These are phyloP conservation scores for Drosophila aldrichi DNA, from an alignment of 2,888 invertebrate genomes.

Conservation along the genomic window DNA sequence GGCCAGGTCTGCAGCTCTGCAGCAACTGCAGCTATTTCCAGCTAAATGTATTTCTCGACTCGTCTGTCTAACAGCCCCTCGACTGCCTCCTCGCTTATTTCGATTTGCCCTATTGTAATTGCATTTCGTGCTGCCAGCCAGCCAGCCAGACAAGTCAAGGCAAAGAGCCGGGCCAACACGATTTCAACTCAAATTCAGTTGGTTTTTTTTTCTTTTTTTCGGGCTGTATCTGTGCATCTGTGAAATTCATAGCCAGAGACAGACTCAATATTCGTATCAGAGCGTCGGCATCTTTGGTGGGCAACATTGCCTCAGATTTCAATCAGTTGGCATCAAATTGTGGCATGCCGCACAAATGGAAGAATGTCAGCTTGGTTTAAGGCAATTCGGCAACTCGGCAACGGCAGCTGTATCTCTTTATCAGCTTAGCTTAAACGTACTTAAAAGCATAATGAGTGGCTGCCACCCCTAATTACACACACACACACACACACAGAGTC, in stretches of 20 bases:
- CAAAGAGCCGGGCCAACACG: constrained; percentile 51
- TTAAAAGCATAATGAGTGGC: constrained; percentile 38
- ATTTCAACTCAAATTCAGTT: constrained; percentile 61
- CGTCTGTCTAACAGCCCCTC: constrained; percentile 3
- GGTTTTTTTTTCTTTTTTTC: background rate
- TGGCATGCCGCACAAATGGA: constrained; percentile 48
- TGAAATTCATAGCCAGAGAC: constrained; percentile 27
- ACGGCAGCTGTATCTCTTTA: constrained; percentile 28
- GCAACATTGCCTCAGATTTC: constrained; percentile 57
- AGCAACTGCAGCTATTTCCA: constrained; percentile 41
- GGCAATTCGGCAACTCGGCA: background rate
- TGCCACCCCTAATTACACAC: constrained; percentile 61
- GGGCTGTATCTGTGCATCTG: constrained; percentile 14
- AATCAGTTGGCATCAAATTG: constrained; percentile 66
- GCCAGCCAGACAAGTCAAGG: constrained; percentile 44
- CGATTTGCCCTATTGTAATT: constrained; percentile 76
- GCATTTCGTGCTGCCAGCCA: constrained; percentile 75
- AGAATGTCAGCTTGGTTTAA: constrained; percentile 40
- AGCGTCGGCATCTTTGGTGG: constrained; percentile 76
- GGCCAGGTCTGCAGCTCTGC: constrained; percentile 32
- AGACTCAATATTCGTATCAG: constrained; percentile 58
- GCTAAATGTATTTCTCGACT: constrained; percentile 34
- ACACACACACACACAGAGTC: background rate
- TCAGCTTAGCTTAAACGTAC: constrained; percentile 61
- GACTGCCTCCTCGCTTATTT: constrained; percentile 34